Percentiles rank a stretch among this genome's conserved stretches.
These are phyloP conservation scores for Egretta garzetta DNA, from an alignment of 2,113 vertebrate species.

Conservation along the genomic window DNA sequence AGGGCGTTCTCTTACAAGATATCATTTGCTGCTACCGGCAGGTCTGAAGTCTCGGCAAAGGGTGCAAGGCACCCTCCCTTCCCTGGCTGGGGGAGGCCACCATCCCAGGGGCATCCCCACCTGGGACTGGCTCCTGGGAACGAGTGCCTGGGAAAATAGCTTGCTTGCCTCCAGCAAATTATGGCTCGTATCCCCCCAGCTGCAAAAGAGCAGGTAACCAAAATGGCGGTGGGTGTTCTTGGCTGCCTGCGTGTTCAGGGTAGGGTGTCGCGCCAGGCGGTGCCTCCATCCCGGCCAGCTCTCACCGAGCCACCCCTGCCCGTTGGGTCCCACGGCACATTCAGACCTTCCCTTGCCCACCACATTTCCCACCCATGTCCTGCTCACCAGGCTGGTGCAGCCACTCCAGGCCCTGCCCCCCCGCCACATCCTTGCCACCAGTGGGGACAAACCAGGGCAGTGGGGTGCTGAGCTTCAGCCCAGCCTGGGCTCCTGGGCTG, in stretches of 20 bases:
- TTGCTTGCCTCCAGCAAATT: neutral
- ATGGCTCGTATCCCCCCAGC: neutral
- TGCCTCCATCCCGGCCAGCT: rapidly evolving
- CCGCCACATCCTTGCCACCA: rapidly evolving
- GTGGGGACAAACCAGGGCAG: neutral
- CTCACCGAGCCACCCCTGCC: rapidly evolving
- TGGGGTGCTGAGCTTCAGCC: neutral
- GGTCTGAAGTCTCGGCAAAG: neutral
- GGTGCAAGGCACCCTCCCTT: neutral
- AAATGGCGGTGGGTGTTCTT: rapidly evolving
- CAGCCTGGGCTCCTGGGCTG: neutral
- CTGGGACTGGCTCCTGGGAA: neutral
- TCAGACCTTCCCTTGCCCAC: neutral
- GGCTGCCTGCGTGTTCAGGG: neutral
- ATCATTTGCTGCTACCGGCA: neutral
- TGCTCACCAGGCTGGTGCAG: neutral
- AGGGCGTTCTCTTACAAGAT: neutral
- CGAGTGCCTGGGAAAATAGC: neutral
- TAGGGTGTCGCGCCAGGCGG: neutral
- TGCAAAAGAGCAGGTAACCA: neutral
- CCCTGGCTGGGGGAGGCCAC: neutral
- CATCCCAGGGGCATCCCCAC: neutral
- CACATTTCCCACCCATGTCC: neutral
- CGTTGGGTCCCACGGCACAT: rapidly evolving
- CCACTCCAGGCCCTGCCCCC: rapidly evolving